Evolutionary conservation across 2,113 vertebrate genomes (phyloP), one percentile per base, ranked within the genome.

Genomic region (Rhinogobius similis): DNA sequence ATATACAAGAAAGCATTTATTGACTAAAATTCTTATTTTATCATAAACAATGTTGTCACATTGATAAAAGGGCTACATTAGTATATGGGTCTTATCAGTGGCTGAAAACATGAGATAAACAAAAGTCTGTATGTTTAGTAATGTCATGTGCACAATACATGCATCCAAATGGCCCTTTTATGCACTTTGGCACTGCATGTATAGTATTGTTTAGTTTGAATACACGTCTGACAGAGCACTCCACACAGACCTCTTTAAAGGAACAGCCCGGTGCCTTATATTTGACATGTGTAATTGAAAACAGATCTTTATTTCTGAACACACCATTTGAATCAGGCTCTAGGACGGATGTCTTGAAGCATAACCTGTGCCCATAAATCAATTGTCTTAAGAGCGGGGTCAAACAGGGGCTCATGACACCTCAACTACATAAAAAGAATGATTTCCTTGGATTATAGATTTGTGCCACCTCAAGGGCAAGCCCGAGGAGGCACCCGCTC

Each of bases 361-460:
- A 64, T 75, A 10, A 4, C 74, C 70, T 82, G 72, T 68, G 73
- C 82, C 83, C 87, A 59, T 89, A 87, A 89, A 90, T 89, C 87
- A 91, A 63, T 73, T 76, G 79, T 79, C 81, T 78, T 75, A 73
- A 87, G 74, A 75, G 82, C 79, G 64, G 43, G 88, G 86, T 89
- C 85, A 86, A 87, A 90, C 82, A 61, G 83, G 78, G 88, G 82
- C 72, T 87, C 23, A 73, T 52, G 85, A 87, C 88, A 82, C 82
- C 83, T 88, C 82, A 84, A 72, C 85, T 83, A 80, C 83, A 84
- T 88, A 83, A 88, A 84, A 89, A 86, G 83, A 88, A 87, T 79
- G 84, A 90, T 87, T 89, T 88, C 88, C 84, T 85, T 85, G 78
- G 78, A 88, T 91, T 89, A 89, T 87, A 82, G 86, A 91, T 91